Evolutionary conservation across 2,888 invertebrate genomes (phyloP).

Genomic region (Rutpela maculata): DNA sequence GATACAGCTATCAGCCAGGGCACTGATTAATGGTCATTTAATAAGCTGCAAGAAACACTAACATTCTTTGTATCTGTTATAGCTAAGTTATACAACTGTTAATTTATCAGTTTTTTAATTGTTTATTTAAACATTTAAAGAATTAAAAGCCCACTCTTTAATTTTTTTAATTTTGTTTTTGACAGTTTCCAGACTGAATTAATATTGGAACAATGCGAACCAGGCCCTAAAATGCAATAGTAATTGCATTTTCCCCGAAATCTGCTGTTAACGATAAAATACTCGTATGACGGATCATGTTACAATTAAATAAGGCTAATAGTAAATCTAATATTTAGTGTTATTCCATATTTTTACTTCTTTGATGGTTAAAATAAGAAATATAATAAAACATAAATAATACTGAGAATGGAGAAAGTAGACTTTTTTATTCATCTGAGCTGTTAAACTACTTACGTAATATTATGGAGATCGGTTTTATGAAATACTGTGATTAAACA

Average conservation of each 20-base stretch:
- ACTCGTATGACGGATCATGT: background rate
- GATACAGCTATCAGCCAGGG: no score
- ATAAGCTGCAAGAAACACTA: no score
- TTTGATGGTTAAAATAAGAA: constrained; percentile 1
- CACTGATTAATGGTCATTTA: no score
- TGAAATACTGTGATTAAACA: background rate
- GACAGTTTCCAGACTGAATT: no score
- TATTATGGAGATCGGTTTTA: constrained; percentile 8
- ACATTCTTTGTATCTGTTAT: no score
- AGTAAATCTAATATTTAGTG: background rate
- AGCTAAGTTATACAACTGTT: no score
- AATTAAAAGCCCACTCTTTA: no score
- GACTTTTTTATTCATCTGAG: constrained; percentile 1
- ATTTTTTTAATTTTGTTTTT: no score
- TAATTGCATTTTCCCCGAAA: background rate
- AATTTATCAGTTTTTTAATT: no score
- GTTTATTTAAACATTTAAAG: no score
- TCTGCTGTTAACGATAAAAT: background rate
- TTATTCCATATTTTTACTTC: constrained; percentile 17
- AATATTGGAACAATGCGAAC: background rate
- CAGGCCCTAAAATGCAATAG: background rate
- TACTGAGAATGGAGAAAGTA: constrained; percentile 29
- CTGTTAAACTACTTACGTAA: constrained; percentile 25
- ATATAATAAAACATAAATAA: constrained; percentile 15
- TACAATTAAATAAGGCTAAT: background rate